Evolutionary conservation across 2,113 vertebrate species (phyloP), one percentile per base, ranked within the genome.

Genomic region (Silurus meridionalis): DNA sequence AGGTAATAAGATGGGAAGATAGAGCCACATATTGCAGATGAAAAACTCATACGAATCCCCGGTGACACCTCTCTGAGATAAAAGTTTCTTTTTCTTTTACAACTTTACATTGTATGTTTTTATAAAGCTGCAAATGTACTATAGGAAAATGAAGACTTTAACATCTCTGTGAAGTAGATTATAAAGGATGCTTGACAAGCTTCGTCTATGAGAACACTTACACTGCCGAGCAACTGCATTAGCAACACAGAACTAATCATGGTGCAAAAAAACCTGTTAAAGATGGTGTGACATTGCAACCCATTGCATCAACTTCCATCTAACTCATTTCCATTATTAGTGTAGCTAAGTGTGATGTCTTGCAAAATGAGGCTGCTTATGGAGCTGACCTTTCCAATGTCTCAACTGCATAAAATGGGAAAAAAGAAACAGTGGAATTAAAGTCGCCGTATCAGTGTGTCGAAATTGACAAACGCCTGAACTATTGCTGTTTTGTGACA

Each of bases 1-100:
- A 86, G 78, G 64, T 82, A 86, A 82, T 85, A 83, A 89, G 77
- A 87, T 21, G 53, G 60, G 60, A 57, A 85, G 46, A 83, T 23
- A 67, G 81, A 77, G 63, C 67, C 28, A 57, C 71, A 82, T 72
- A 69, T 67, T 37, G 72, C 15, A 80, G 69, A 58, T 78, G 75
- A 48, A 87, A 85, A 79, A 80, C 82, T 80, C 57, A 53, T 28
- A 75, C 28, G 13, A 83, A 83, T 84, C 57, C 57, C 21, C 2
- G 58, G 71, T 80, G 55, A 67, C 72, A 83, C 10, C 52, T 67
- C 64, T 58, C 80, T 25, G 55, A 46, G 69, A 74, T 13, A 75
- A 46, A 84, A 53, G 60, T 66, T 85, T 86, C 2, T 0, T 37
- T 37, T 66, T 85, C 82, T 37, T 37, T 37, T 55, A 69, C 57